Conservation (phyloP, 2,888 invertebrate genomes). For the Drosophila anceps region DNA sequence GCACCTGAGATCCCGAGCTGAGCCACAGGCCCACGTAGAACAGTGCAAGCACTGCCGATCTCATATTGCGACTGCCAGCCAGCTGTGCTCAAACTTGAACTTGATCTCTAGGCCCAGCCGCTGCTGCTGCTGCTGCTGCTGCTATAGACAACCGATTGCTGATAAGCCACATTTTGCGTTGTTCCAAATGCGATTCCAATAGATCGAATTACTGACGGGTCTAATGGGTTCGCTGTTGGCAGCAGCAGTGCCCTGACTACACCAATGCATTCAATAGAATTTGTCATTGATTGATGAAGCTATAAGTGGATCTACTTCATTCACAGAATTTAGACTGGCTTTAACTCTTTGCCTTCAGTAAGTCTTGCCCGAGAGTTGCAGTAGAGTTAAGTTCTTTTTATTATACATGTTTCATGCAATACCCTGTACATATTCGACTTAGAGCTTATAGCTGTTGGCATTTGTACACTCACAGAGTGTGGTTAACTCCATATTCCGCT, state of each 20-base stretch:
- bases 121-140: not conserved
- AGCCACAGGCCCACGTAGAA: slow-evolving; percentile 40
- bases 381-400: not conserved
- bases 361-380: not conserved
- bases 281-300: not conserved
- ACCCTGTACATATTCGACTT: not conserved
- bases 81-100: slow-evolving; percentile 25
- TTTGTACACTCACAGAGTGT: not conserved
- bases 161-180: slow-evolving; percentile 52
- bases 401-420: not conserved
- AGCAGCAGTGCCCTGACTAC: not conserved
- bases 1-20: slow-evolving; percentile 25
- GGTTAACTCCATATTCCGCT: no score
- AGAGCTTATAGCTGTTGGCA: not conserved
- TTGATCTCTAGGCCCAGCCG: slow-evolving; percentile 11
- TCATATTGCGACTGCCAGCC: slow-evolving; percentile 62
- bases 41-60: slow-evolving; percentile 40
- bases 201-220: slow-evolving; percentile 1
- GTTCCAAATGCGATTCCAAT: slow-evolving; percentile 14
- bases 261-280: no score
- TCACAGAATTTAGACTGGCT: not conserved
- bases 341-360: not conserved
- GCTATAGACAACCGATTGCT: slow-evolving; percentile 15
- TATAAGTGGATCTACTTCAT: not conserved
- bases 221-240: slow-evolving; percentile 2